Evolutionary conservation across 1,140 invertebrate species (phyloP), one percentile per base, ranked within the genome.

Genomic region (Temnothorax curvispinosus): DNA sequence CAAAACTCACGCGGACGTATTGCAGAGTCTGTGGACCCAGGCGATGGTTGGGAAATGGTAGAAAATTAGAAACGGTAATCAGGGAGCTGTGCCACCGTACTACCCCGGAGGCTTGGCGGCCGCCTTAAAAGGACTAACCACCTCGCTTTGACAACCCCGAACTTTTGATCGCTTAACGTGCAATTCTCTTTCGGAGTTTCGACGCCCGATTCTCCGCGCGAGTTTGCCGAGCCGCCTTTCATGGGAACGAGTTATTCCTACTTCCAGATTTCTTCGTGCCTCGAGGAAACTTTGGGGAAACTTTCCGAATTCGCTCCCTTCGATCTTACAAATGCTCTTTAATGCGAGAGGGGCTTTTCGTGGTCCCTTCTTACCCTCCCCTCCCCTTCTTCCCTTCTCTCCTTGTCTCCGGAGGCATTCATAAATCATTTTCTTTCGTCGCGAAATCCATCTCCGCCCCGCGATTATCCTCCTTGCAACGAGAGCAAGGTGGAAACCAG

Each of bases 371-470:
- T 27, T 27, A 27, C 2, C 6, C 7, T 9, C 32, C 18, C 27
- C 4, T 11, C 32, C 2, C 6, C n/a, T 9, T 11, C 3, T 18
- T 11, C n/a, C 0, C 15, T 21, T 21, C 35, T 4, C 58, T 11
- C 50, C 52, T 27, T 47, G 52, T 84, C 52, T 52, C 38, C 41
- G 9, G 11, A 11, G 77, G 58, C 52, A 65, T 82, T 69, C 85
- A 86, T 88, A 88, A 88, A 86, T 89, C 87, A 89, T 86, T 86
- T 88, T 81, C 88, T 64, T 74, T 84, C 75, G 69, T 82, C 80
- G 54, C 54, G 80, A 60, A 75, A 84, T 84, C 71, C 60, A 78
- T 72, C 56, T 62, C 56, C 78, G 81, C 77, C 50, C 71, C 27
- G 15, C 74, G 78, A 88, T 89, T 88, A 91, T 91, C 71, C 56